These are phyloP conservation scores for Spheniscus humboldti DNA, from an alignment of 2,797 vertebrate species.

Conservation along the genomic window DNA sequence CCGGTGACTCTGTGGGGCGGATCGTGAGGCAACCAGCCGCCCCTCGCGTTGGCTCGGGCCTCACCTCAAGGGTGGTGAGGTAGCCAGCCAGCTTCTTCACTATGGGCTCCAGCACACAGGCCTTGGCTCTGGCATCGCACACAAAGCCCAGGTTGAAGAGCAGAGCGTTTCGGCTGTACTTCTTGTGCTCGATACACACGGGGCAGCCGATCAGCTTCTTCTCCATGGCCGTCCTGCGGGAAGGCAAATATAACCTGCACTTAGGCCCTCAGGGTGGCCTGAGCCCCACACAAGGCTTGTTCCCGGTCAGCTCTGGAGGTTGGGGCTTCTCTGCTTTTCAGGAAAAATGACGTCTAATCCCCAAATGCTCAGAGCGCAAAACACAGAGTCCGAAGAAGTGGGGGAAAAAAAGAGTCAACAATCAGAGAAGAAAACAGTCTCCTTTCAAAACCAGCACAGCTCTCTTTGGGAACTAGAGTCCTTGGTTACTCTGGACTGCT, in stretches of 20 bases:
- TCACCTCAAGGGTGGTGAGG: slow-evolving; percentile 95
- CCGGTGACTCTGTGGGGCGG: accelerated
- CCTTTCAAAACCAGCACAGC: not conserved
- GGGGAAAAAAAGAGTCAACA: accelerated
- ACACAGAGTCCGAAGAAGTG: not conserved
- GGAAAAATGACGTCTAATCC: not conserved
- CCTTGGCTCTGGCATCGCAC: slow-evolving; percentile 92
- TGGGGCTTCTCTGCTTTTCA: not conserved
- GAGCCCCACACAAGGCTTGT: accelerated
- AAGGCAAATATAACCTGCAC: not conserved
- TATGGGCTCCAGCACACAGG: slow-evolving; percentile 93
- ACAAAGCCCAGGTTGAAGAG: slow-evolving; percentile 97
- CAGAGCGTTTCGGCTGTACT: slow-evolving; percentile 94
- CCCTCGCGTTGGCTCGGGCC: not conserved
- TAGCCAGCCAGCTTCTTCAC: slow-evolving; percentile 98
- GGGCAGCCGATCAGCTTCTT: slow-evolving; percentile 98
- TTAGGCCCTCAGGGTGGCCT: accelerated
- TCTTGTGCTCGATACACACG: slow-evolving; percentile 97
- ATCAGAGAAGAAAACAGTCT: not conserved
- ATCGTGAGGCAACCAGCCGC: accelerated
- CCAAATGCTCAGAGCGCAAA: not conserved
- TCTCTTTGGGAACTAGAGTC: not conserved
- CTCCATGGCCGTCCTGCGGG: slow-evolving; percentile 90
- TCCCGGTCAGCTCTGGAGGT: accelerated
- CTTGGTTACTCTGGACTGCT: too few relatives aligned